These are phyloP conservation scores for Popillia japonica DNA, from an alignment of 1,140 invertebrate species.

Conservation along the genomic window DNA sequence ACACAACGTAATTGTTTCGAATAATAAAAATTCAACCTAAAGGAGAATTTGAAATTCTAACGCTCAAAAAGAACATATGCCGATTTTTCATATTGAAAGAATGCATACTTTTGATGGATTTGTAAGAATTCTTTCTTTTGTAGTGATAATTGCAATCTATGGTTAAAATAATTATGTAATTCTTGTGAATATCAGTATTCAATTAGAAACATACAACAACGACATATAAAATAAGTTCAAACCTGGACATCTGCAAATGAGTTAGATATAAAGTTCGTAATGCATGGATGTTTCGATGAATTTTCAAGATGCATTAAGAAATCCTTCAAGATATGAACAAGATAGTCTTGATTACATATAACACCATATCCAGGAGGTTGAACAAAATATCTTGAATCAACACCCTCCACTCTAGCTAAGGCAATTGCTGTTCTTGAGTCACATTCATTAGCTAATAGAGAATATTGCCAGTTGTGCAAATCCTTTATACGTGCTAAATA, in stretches of 20 bases:
- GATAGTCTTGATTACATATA: constrained; percentile 61
- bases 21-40: too few species aligned
- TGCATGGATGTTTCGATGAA: constrained; percentile 68
- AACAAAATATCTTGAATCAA: constrained; percentile 70
- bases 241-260: constrained; percentile 68
- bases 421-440: constrained; percentile 71
- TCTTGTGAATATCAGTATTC: too few species aligned
- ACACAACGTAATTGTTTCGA: too few species aligned
- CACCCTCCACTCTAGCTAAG: constrained; percentile 67
- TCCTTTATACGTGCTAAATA: constrained; percentile 57
- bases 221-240: background rate
- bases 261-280: constrained; percentile 71
- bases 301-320: constrained; percentile 65
- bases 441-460: constrained; percentile 70
- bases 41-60: too few species aligned
- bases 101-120: too few species aligned
- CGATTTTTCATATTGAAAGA: too few species aligned
- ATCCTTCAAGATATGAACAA: constrained; percentile 66
- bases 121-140: background rate
- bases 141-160: constrained; percentile 2
- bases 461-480: constrained; percentile 68
- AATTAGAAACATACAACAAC: background rate
- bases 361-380: constrained; percentile 67
- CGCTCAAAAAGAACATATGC: too few species aligned
- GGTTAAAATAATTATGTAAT: too few species aligned